Percentiles rank a stretch among this genome's conserved stretches.
These are phyloP conservation scores for Heteropelma amictum DNA, from an alignment of 2,888 invertebrate species.

Conservation along the genomic window DNA sequence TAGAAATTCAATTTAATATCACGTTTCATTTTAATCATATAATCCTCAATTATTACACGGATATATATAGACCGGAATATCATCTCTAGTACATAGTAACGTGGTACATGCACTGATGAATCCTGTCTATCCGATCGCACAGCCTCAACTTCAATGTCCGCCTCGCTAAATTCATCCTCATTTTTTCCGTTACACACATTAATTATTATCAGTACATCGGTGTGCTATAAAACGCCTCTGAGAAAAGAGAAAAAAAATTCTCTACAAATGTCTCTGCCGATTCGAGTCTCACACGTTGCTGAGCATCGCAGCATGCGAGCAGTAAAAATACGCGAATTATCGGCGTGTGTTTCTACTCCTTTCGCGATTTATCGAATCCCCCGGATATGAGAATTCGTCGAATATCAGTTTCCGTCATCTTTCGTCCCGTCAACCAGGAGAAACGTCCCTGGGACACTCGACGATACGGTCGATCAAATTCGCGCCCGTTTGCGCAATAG, in stretches of 20 bases:
- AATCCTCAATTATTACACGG: no score
- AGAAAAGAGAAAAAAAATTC: not conserved
- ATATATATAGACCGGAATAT: no score
- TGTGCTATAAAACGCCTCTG: constrained; percentile 2
- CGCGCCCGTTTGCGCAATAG: no score
- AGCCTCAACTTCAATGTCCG: constrained; percentile 37
- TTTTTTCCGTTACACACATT: not conserved
- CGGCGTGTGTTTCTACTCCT: not conserved
- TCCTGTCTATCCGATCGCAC: constrained; percentile 32
- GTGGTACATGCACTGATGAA: constrained; percentile 25
- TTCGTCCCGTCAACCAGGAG: not conserved
- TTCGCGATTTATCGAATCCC: constrained; percentile 23
- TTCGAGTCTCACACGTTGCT: not conserved
- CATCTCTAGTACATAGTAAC: no score
- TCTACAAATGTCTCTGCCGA: not conserved
- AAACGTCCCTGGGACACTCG: no score
- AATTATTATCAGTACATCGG: not conserved
- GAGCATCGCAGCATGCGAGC: no score
- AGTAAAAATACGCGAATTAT: no score
- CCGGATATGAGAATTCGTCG: constrained; percentile 21
- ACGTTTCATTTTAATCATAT: no score
- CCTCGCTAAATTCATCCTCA: not conserved
- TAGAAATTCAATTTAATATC: no score
- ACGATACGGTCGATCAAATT: no score
- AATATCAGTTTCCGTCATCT: constrained; percentile 22